Evolutionary conservation across 2,797 vertebrate species (phyloP), one percentile per base, ranked within the genome.

Genomic region (Cossypha polioptera): DNA sequence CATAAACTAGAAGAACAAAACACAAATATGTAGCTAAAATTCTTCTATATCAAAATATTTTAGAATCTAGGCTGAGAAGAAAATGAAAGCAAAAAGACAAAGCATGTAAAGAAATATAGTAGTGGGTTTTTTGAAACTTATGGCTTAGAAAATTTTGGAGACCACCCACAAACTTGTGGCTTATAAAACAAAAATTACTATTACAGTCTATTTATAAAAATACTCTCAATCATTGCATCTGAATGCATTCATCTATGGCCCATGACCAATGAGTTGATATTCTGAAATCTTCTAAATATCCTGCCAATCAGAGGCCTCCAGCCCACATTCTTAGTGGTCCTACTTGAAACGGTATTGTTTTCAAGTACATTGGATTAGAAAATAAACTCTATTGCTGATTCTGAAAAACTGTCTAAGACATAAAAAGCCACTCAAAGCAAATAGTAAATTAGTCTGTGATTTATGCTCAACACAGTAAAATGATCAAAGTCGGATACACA

Each of bases 391-490:
- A 54, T 28, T 88, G 73, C 79, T 72, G 66, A 80, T 91, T 78
- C 85, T 68, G 85, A 92, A 91, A 96, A 96, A 78, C 68, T 54
- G 88, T 86, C 88, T 85, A 80, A 90, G 76, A 77, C 31, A 26
- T 75, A 61, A 94, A 81, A 94, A 94, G 72, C 16, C 33, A 81
- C 71, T 95, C 95, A 91, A 95, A 97, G 77, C 91, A 94, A 95
- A 89, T 40, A 95, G 92, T 92, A 92, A 95, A 96, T 97, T 95
- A 95, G 89, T 88, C 93, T 94, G 92, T 88, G 92, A 95, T 94
- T 96, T 95, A 94, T 89, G 74, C 91, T 96, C 91, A 96, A 94
- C 77, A 74, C 25, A 76, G 61, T 86, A 67, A 95, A 96, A 93
- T 92, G 90, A 97, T 97, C 95, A 96, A 97, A 97, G 96, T 81